Evolutionary conservation across 2,797 vertebrate genomes (phyloP).

Genomic region (Eulemur mongoz): DNA sequence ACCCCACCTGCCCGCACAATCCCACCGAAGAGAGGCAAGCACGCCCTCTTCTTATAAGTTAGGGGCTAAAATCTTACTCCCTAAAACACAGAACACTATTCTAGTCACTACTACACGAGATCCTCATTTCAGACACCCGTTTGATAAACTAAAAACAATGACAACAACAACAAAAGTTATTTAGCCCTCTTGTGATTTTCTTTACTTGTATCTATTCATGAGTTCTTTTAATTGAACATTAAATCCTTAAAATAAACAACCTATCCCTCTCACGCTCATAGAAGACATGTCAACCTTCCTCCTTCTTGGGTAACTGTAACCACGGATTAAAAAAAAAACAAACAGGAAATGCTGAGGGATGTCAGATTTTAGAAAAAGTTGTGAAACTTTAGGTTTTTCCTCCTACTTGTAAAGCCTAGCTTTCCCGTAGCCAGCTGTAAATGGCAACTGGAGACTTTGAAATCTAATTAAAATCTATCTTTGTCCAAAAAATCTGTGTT

Average conservation of each 20-base stretch:
- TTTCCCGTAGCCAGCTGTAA: background rate
- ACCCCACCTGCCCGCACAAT: background rate
- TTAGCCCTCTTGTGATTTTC: background rate
- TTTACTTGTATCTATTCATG: background rate
- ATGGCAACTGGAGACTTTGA: background rate
- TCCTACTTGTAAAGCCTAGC: background rate
- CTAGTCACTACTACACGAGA: background rate
- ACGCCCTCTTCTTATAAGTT: background rate
- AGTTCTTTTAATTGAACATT: constrained; percentile 3
- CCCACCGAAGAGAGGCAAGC: background rate
- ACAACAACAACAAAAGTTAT: background rate
- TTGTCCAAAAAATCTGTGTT: background rate
- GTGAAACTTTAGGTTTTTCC: background rate
- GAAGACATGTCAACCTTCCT: background rate
- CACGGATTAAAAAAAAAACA: background rate
- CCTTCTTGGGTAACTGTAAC: background rate
- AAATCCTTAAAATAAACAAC: background rate
- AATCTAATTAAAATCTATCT: background rate
- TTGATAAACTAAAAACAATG: background rate
- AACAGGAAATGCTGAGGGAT: background rate
- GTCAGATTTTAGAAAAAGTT: background rate
- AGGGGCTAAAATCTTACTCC: background rate
- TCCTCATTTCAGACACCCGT: background rate
- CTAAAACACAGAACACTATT: background rate
- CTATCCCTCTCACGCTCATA: fast-evolving